phyloP scores from a whole-genome alignment of 2,797 vertebrate species.

The Chaunax sp. region DNA sequence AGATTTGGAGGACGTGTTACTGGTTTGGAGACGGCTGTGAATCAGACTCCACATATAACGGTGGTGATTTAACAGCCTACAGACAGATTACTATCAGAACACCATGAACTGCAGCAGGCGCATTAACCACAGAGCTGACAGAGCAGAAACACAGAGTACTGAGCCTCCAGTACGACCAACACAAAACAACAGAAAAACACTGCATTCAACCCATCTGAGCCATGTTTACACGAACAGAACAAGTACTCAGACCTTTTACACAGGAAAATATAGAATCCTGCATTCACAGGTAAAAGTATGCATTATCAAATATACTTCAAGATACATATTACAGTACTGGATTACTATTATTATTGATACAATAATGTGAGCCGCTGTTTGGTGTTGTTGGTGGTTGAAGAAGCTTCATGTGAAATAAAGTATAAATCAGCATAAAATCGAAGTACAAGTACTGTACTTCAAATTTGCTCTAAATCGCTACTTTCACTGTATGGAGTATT shows the following conservation, averaged over 20 bases:
- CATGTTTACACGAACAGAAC: neutral
- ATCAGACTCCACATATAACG: constrained; percentile 14
- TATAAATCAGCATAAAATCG: too few relatives aligned
- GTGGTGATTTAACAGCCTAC: too few relatives aligned
- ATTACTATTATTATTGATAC: neutral
- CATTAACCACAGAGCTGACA: neutral
- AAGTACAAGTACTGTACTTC: too few relatives aligned
- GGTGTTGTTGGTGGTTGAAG: too few relatives aligned
- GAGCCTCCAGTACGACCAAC: neutral
- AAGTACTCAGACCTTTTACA: neutral
- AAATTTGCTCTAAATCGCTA: too few relatives aligned
- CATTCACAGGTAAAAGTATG: neutral
- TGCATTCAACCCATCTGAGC: too few relatives aligned
- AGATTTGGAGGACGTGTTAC: neutral
- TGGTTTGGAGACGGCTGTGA: constrained; percentile 2
- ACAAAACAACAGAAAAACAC: too few relatives aligned
- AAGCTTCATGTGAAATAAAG: too few relatives aligned
- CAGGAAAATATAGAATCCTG: neutral
- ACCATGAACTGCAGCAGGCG: neutral
- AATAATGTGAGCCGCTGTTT: too few relatives aligned
- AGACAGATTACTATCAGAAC: neutral
- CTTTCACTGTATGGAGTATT: too few relatives aligned
- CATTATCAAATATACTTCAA: too few relatives aligned
- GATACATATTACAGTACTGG: neutral
- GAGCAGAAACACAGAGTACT: neutral